Evolutionary conservation across 2,797 vertebrate genomes (phyloP).

Genomic region (Benthosema pterotum): DNA sequence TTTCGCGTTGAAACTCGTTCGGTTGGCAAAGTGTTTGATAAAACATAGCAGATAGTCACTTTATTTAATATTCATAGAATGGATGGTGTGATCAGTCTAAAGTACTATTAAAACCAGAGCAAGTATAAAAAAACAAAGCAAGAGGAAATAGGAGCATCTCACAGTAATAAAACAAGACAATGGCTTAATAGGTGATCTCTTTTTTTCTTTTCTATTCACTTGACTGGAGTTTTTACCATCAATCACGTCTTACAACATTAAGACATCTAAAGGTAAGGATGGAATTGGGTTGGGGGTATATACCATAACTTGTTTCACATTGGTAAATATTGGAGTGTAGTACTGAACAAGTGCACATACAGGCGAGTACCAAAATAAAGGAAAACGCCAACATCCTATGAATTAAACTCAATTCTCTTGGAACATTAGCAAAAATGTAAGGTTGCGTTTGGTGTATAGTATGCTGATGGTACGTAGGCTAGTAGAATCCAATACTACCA

Average conservation of each 20-base stretch:
- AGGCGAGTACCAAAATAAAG: conserved; percentile 49
- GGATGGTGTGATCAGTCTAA: conserved; percentile 1
- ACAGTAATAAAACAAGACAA: conserved; percentile 15
- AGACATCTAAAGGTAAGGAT: conserved; percentile 64
- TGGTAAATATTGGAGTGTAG: conserved; percentile 33
- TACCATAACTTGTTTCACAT: conserved; percentile 37
- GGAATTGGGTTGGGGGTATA: conserved; percentile 58
- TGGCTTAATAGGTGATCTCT: conserved; percentile 25
- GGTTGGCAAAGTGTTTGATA: background rate
- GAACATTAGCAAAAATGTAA: background rate
- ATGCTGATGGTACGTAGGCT: background rate
- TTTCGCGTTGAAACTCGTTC: background rate
- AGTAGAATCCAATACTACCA: too few relatives aligned
- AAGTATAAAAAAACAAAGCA: conserved; percentile 37
- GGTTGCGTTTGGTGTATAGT: background rate
- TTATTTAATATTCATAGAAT: conserved; percentile 8
- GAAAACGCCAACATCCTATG: conserved; percentile 36
- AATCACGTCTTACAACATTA: conserved; percentile 70
- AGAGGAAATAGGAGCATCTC: conserved; percentile 14
- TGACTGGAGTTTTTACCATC: conserved; percentile 40
- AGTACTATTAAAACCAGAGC: conserved; percentile 22
- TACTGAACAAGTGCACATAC: conserved; percentile 5
- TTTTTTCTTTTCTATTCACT: too few relatives aligned
- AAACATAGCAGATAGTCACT: background rate
- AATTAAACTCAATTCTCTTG: background rate